Evolutionary conservation across 2,797 vertebrate genomes (phyloP).

Genomic region (Crocidura indochinensis): DNA sequence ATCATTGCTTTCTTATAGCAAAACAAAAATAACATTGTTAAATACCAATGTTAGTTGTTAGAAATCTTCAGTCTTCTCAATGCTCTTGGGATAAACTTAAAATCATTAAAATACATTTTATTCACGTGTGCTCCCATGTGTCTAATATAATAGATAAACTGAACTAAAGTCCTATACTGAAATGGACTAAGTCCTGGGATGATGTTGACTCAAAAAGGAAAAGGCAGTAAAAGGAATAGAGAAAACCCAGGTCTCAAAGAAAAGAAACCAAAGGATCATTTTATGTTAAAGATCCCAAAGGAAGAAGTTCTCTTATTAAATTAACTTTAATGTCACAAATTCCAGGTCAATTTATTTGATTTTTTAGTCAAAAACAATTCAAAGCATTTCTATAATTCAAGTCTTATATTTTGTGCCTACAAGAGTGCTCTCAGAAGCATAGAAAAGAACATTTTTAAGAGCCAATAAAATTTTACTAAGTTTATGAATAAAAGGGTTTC

Average conservation of each 20-base stretch:
- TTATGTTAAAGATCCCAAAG: not conserved
- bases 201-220: constrained; percentile 4
- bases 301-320: constrained; percentile 27
- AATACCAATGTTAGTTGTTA: constrained; percentile 31
- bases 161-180: not conserved
- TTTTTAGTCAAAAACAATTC: not conserved
- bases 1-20: not conserved
- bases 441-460: constrained; percentile 10
- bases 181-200: not conserved
- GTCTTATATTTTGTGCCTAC: constrained; percentile 10
- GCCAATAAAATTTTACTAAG: constrained; percentile 14
- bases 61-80: not conserved
- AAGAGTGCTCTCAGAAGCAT: not conserved
- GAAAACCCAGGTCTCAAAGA: not conserved
- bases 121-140: not conserved
- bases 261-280: not conserved
- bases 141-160: not conserved
- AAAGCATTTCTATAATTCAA: constrained; percentile 30
- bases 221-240: not conserved
- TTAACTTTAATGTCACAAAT: not conserved
- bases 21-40: constrained; percentile 14
- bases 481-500: not conserved
- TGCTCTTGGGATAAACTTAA: constrained; percentile 15
- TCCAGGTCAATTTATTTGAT: not conserved
- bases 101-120: constrained; percentile 11